Base-by-base conservation (phyloP, 2,797 vertebrate genomes). In the Huso huso region DNA sequence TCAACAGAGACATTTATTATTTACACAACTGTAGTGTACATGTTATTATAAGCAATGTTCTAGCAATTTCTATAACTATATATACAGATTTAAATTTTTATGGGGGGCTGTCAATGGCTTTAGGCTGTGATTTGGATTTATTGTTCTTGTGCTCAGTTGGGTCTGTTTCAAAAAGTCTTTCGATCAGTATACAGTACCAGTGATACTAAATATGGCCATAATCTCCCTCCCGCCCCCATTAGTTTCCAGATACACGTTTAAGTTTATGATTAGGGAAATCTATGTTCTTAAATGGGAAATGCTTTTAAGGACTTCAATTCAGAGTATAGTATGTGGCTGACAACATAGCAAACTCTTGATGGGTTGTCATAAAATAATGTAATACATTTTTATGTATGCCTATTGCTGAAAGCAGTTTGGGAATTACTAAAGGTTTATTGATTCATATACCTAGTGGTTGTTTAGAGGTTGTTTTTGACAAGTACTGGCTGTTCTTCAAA, bases 331-430 rank as follows among this genome's bases (percentile, higher is more conserved):
- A 49, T 60, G 50, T 37, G 15, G 68, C 37, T 62, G 51, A 7
- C 62, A 52, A 7, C 13, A 51, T 62, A 55, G 18, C 15, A 53
- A 70, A 60, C 52, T 62, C 49, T 48, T 69, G 63, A 62, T 65
- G 61, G 51, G 60, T 66, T 62, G 62, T 70, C 64, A 66, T 62
- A 62, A 70, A 64, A 48, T 37, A 70, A 62, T 61, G 60, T 70
- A 66, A 65, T 68, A 51, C 55, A 48, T 62, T 58, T 69, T 69
- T 61, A 61, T 57, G 64, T 66, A 48, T 53, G 55, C 6, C 61
- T 51, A 66, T 55, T 66, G 62, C 60, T 51, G 60, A 13, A 66
- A 60, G 66, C 67, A 63, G 52, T 49, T 64, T 51, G 63, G 52
- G 52, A 55, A 58, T 58, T 58, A 64, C 23, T 53, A 57, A 63